Evolutionary conservation across 1,140 invertebrate species (phyloP).

Genomic region (Plectrocnemia conspersa): DNA sequence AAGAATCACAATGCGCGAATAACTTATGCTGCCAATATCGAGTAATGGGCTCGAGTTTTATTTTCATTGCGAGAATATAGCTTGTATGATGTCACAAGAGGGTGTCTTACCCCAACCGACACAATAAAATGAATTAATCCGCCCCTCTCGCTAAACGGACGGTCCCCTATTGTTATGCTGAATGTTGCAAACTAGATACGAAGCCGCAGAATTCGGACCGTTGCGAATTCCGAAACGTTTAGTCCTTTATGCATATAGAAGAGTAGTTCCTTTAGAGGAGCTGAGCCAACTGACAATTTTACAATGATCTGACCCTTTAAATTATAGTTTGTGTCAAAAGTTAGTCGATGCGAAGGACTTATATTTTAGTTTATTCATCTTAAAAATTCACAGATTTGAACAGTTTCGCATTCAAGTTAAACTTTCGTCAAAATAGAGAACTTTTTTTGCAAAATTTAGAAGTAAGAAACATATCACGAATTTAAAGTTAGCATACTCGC

Average conservation of each 20-base stretch:
- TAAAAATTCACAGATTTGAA: neutral
- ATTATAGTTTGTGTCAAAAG: too few relatives aligned
- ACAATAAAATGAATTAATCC: constrained; percentile 36
- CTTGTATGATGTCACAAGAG: constrained; percentile 10
- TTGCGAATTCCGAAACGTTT: too few relatives aligned
- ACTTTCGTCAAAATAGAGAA: neutral
- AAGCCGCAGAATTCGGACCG: constrained; percentile 10
- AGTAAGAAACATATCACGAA: too few relatives aligned
- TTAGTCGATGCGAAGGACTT: too few relatives aligned
- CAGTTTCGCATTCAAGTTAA: neutral
- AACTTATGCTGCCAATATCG: constrained; percentile 33
- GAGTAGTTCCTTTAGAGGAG: too few relatives aligned
- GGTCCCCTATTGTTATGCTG: constrained; percentile 5
- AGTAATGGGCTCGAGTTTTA: constrained; percentile 30
- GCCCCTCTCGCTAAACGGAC: constrained; percentile 30
- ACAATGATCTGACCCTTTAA: too few relatives aligned
- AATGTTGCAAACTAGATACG: constrained; percentile 2
- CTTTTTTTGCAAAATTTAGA: too few relatives aligned
- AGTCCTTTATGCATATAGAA: too few relatives aligned
- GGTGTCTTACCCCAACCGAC: constrained; percentile 21
- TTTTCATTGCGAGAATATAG: constrained; percentile 31
- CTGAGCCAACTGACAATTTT: too few relatives aligned
- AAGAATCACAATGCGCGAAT: constrained; percentile 17
- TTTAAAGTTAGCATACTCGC: too few relatives aligned
- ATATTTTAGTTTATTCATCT: neutral